Evolutionary conservation across 2,888 invertebrate genomes (phyloP), one percentile per base, ranked within the genome.

Genomic region (Archips crataeganus): DNA sequence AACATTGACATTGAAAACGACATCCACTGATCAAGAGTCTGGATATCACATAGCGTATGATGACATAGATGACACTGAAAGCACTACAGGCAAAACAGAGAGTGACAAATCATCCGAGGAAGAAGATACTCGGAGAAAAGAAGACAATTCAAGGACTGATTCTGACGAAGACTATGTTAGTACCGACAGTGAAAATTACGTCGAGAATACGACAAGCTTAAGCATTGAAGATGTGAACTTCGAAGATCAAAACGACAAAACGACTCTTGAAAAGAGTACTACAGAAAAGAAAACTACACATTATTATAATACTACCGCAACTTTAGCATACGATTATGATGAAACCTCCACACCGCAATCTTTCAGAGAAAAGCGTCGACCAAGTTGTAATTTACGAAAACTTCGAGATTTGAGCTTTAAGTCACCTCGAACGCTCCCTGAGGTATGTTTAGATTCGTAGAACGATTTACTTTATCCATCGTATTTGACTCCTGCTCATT

Each of bases 401-500:
- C 69, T 90, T 4, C 84, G 90, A 71, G 81, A 82, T 54, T 77
- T 92, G 54, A 86, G 82, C 79, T 93, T 93, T 80, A 88, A 87
- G 75, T 83, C 89, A 1, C 89, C 92, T 5, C 85, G 85, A 51
- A 92, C 91, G 54, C 82, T 94, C 71, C 84, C 88, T 67, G 94
- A 94, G 89, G 93, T 93, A 83, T 62, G 65, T 60, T 69, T 66
- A 15, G 15, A 75, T 71, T 51, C 70, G 54, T 60, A 60, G 9
- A 54, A 54, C 54, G 8, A 23, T 51, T 39, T 39, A 6, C 39
- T 39, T 39, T 6, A 39, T 39, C 39, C 4, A 39, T 6, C 39
- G 39, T 39, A 39, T 39, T 39, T 39, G 6, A 39, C 4, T 5
- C 6, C 1, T 39, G 39, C 39, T 39, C 39, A 39, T 39, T 39